phyloP scores from a whole-genome alignment of 1,140 invertebrate species.

The Zaprionus lachaisei region DNA sequence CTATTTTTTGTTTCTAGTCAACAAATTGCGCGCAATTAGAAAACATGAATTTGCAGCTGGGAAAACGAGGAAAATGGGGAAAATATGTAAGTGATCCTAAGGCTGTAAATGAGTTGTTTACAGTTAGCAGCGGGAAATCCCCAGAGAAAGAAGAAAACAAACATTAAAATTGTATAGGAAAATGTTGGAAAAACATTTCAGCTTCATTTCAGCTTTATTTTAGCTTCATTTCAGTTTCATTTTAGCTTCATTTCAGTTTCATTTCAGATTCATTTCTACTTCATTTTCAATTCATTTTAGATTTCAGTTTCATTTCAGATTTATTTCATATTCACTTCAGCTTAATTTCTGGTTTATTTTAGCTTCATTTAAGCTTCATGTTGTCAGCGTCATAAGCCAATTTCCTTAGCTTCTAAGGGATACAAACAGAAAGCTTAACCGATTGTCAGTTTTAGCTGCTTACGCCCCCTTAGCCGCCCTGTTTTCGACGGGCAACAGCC shows the following conservation, averaged over 20 bases:
- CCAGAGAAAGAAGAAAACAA: background rate
- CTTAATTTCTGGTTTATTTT: no score
- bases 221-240: no score
- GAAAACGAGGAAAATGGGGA: slow-evolving; percentile 12
- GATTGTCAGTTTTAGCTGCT: slow-evolving; percentile 10
- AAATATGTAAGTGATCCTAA: slow-evolving; percentile 43
- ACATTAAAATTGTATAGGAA: no score
- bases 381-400: background rate
- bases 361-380: background rate
- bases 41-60: slow-evolving; percentile 48
- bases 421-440: background rate
- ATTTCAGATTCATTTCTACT: no score
- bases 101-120: slow-evolving; percentile 47
- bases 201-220: no score
- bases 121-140: slow-evolving; percentile 22
- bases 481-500: slow-evolving; percentile 26
- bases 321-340: no score
- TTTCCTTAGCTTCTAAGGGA: slow-evolving; percentile 14
- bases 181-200: no score
- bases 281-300: no score
- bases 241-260: no score
- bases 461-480: slow-evolving; percentile 2
- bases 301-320: no score
- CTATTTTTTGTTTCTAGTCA: slow-evolving; percentile 40
- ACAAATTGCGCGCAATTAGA: slow-evolving; percentile 77